A percentile compares a stretch with the other conserved stretches of the same genome.
phyloP scores from a whole-genome alignment of 2,797 vertebrate species.

The Chromis chromis region DNA sequence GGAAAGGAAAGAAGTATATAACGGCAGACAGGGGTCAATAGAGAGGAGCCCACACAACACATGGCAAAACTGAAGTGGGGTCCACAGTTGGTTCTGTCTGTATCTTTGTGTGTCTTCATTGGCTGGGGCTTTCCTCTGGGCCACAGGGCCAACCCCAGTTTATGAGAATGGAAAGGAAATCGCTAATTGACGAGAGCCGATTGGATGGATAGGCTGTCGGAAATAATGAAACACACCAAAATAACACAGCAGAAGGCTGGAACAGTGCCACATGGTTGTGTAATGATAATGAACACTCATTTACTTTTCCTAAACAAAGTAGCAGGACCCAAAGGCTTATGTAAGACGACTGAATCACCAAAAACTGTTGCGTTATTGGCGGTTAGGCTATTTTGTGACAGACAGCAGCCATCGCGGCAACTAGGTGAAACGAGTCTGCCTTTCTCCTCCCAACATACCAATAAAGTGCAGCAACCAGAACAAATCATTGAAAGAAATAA shows the following conservation, averaged over 20 bases:
- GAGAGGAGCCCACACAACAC: slow-evolving; percentile 27
- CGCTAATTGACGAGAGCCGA: slow-evolving; percentile 80
- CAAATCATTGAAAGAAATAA: slow-evolving; percentile 14
- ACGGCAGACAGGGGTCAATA: slow-evolving; percentile 23
- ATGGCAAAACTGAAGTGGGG: slow-evolving; percentile 34
- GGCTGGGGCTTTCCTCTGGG: slow-evolving; percentile 49
- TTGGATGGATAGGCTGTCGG: slow-evolving; percentile 77
- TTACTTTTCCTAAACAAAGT: slow-evolving; percentile 74
- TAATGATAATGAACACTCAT: slow-evolving; percentile 78
- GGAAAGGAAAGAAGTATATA: slow-evolving; percentile 10
- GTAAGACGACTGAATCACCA: slow-evolving; percentile 57
- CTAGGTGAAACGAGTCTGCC: slow-evolving; percentile 19
- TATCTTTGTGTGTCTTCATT: slow-evolving; percentile 42
- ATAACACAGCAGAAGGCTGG: slow-evolving; percentile 76
- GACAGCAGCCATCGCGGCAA: slow-evolving; percentile 15
- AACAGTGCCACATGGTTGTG: slow-evolving; percentile 73
- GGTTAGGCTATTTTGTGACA: slow-evolving; percentile 24
- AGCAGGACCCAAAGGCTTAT: slow-evolving; percentile 63
- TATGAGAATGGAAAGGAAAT: slow-evolving; percentile 79
- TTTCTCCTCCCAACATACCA: neutral
- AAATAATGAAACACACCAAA: slow-evolving; percentile 82
- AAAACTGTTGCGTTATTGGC: slow-evolving; percentile 28
- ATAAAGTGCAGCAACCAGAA: slow-evolving; percentile 11
- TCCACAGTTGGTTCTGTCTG: slow-evolving; percentile 39
- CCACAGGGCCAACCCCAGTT: slow-evolving; percentile 68